Evolutionary conservation across 2,113 vertebrate species (phyloP).

Genomic region (Campylomormyrus numenius): DNA sequence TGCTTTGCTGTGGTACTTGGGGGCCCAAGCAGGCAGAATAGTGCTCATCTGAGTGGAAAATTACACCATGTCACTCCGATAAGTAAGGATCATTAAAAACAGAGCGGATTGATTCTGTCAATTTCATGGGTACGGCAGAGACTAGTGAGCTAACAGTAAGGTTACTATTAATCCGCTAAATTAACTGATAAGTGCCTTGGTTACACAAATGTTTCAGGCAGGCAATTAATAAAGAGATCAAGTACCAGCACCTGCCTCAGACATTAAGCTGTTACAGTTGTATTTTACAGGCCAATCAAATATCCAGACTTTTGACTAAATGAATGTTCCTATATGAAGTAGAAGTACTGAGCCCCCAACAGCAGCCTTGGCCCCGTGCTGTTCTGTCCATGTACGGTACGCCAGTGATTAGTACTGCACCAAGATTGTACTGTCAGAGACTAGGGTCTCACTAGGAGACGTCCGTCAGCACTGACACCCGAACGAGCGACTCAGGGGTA

Average conservation of each 20-base stretch:
- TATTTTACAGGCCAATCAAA: not conserved
- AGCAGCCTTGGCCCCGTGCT: not conserved
- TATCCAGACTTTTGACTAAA: not conserved
- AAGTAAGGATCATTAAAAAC: slow-evolving; percentile 3
- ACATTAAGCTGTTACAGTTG: not conserved
- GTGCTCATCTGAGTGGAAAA: not conserved
- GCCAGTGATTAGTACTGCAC: not conserved
- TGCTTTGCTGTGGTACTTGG: not conserved
- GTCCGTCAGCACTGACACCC: not conserved
- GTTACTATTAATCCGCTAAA: not conserved
- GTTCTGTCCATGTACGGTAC: not conserved
- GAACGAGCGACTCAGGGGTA: not conserved
- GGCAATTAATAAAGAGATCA: not conserved
- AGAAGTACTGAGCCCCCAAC: not conserved
- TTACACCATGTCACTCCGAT: not conserved
- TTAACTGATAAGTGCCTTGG: not conserved
- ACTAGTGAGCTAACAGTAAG: not conserved
- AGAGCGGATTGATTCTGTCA: not conserved
- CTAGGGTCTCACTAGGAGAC: not conserved
- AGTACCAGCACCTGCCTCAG: not conserved
- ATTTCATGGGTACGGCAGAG: not conserved
- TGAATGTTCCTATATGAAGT: not conserved
- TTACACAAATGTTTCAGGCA: not conserved
- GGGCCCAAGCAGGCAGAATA: not conserved
- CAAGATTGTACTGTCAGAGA: not conserved